phyloP scores from a whole-genome alignment of 2,797 vertebrate genomes.

The Apogon talboti region DNA sequence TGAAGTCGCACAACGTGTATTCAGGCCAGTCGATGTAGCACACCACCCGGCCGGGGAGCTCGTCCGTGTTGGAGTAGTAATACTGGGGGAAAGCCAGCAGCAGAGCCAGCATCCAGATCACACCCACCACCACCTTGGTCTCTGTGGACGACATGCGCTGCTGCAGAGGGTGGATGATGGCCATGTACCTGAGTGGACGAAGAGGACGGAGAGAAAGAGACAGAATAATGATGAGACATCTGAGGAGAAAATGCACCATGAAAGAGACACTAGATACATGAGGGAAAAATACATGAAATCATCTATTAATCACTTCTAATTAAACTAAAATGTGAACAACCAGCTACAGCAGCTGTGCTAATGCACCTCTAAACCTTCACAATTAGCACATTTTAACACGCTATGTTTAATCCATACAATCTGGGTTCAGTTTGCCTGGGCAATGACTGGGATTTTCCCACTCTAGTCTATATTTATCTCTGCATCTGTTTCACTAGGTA shows the following conservation, averaged over 20 bases:
- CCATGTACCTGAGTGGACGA: conserved; percentile 90
- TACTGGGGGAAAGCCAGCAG: conserved; percentile 94
- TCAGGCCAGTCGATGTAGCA: conserved; percentile 94
- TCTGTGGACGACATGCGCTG: conserved; percentile 92
- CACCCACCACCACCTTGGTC: conserved; percentile 90
- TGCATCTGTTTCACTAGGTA: too few species aligned
- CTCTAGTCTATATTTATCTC: too few species aligned
- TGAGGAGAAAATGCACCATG: neutral
- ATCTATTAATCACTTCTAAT: too few species aligned
- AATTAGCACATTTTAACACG: too few species aligned
- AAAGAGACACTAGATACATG: too few species aligned
- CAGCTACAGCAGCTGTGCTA: too few species aligned
- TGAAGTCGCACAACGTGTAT: conserved; percentile 79
- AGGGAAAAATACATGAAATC: too few species aligned
- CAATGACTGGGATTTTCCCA: too few species aligned
- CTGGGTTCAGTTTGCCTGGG: too few species aligned
- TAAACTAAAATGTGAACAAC: too few species aligned
- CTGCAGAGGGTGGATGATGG: conserved; percentile 95
- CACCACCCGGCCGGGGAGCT: conserved; percentile 85
- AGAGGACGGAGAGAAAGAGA: neutral
- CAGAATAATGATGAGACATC: neutral
- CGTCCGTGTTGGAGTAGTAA: conserved; percentile 87
- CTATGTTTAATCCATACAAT: too few species aligned
- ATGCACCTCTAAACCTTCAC: too few species aligned
- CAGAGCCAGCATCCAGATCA: conserved; percentile 94